Evolutionary conservation across 1,140 invertebrate species (phyloP).

Genomic region (Drosophila arawakana): DNA sequence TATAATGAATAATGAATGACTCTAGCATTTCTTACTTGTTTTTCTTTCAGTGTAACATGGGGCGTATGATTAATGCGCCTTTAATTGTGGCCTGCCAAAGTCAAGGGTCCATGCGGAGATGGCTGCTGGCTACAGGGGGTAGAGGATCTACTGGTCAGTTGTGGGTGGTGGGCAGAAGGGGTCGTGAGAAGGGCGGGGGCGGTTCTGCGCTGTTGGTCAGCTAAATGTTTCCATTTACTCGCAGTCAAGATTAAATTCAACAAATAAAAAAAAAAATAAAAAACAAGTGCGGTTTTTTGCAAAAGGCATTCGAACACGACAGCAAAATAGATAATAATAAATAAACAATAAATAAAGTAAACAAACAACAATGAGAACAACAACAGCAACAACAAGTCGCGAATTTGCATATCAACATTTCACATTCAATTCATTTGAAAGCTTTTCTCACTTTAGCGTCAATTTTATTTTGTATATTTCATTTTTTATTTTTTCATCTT

Average conservation of each 20-base stretch:
- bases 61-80: constrained; percentile 75
- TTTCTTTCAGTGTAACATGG: constrained; percentile 37
- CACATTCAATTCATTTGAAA: constrained; percentile 81
- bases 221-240: constrained; percentile 76
- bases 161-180: constrained; percentile 25
- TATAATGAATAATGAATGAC: too few relatives aligned
- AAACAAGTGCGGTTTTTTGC: constrained; percentile 20
- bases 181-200: too few relatives aligned
- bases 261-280: constrained; percentile 5
- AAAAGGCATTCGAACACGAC: constrained; percentile 35
- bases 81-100: constrained; percentile 62
- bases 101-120: not conserved
- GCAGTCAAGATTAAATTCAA: constrained; percentile 56
- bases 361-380: constrained; percentile 61
- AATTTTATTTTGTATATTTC: constrained; percentile 24
- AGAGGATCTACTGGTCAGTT: constrained; percentile 3
- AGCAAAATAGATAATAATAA: constrained; percentile 70
- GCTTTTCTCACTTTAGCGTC: constrained; percentile 79
- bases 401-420: constrained; percentile 81
- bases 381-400: constrained; percentile 35
- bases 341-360: constrained; percentile 80
- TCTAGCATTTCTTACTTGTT: too few relatives aligned
- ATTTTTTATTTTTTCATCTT: constrained; percentile 11
- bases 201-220: constrained; percentile 37
- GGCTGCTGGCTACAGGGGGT: not conserved